These are phyloP conservation scores for Clarias macrocephalus DNA, from an alignment of 2,113 vertebrate species.

Conservation along the genomic window DNA sequence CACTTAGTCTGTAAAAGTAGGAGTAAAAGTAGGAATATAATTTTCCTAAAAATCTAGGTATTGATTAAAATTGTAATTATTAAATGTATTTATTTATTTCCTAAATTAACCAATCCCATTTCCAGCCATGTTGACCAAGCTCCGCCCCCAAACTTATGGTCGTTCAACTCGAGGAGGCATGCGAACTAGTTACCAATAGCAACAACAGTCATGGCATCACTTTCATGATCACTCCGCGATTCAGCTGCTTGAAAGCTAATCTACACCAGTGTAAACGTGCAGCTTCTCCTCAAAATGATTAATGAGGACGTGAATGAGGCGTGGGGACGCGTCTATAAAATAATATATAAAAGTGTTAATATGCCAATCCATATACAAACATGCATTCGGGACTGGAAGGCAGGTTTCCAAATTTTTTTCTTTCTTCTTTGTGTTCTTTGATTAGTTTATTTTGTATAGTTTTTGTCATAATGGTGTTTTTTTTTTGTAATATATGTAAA, in stretches of 20 bases:
- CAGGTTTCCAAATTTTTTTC: neutral
- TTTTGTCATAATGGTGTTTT: neutral
- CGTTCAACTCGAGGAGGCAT: neutral
- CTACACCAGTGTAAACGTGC: neutral
- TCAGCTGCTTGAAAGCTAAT: too few species aligned
- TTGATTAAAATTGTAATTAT: too few species aligned
- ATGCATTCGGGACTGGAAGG: neutral
- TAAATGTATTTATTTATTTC: neutral
- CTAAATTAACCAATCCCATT: neutral
- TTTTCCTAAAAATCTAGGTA: too few species aligned
- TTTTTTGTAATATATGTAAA: neutral
- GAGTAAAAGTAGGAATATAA: too few species aligned
- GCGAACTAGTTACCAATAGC: neutral
- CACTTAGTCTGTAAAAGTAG: too few species aligned
- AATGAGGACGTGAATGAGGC: neutral
- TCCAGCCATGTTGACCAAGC: neutral
- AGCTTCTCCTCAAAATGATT: neutral
- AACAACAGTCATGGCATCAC: neutral
- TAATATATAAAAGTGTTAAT: neutral
- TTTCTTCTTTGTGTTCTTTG: too few species aligned
- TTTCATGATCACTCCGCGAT: neutral
- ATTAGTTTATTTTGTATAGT: neutral
- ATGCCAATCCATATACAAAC: neutral
- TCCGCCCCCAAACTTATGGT: neutral
- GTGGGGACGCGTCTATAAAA: neutral